Conservation (phyloP, 2,888 invertebrate species). For the Zaprionus lineosus region DNA sequence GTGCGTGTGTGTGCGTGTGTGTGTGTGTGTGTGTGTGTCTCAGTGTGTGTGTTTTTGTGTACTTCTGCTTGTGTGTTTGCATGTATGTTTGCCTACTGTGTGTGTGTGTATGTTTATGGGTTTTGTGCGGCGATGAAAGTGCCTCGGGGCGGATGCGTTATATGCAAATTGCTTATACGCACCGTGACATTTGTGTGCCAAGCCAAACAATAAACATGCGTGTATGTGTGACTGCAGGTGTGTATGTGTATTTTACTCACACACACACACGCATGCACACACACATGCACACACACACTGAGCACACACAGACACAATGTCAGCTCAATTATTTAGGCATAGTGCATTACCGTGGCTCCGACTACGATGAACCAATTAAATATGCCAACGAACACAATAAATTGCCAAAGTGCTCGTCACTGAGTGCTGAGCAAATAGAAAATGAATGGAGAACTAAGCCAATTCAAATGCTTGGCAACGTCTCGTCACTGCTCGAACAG, state of each 20-base stretch:
- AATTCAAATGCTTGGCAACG: slow-evolving; percentile 20
- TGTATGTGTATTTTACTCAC: too few species aligned
- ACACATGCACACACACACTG: slow-evolving; percentile 59
- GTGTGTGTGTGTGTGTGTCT: not conserved
- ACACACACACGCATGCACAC: too few species aligned
- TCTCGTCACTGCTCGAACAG: slow-evolving; percentile 1
- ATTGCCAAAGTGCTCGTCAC: slow-evolving; percentile 54
- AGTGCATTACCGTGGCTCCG: slow-evolving; percentile 64
- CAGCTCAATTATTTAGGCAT: slow-evolving; percentile 63
- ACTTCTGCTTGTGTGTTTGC: slow-evolving; percentile 9
- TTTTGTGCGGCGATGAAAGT: slow-evolving; percentile 34
- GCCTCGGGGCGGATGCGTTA: slow-evolving; percentile 38
- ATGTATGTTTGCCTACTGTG: not conserved
- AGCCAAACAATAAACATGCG: slow-evolving; percentile 18
- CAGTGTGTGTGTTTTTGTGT: slow-evolving; percentile 20
- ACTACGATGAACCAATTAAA: slow-evolving; percentile 58
- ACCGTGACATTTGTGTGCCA: slow-evolving; percentile 33
- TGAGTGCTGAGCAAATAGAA: slow-evolving; percentile 51
- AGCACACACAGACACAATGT: slow-evolving; percentile 52
- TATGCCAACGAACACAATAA: slow-evolving; percentile 63
- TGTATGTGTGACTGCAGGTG: not conserved
- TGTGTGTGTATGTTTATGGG: slow-evolving; percentile 13
- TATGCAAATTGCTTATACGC: slow-evolving; percentile 66
- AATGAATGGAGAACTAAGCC: slow-evolving; percentile 34
- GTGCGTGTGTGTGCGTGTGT: not conserved